Percentiles rank a stretch among this genome's conserved stretches.
Conservation (phyloP, 2,113 vertebrate species). For the Burhinus oedicnemus region DNA sequence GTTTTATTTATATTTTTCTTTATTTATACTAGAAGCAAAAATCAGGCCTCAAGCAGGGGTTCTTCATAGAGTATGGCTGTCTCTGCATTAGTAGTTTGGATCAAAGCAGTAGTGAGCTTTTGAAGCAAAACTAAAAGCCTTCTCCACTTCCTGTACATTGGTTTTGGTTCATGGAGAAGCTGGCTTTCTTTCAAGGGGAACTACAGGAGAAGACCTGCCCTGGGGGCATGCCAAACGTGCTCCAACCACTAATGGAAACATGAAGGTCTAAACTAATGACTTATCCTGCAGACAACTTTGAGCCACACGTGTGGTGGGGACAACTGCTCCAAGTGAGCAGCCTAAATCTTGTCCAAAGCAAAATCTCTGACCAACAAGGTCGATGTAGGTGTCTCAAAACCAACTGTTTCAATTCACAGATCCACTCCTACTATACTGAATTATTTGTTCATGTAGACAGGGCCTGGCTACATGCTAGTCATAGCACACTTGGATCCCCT, state of each 20-base stretch:
- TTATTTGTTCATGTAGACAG: background rate
- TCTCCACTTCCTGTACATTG: background rate
- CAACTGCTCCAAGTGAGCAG: background rate
- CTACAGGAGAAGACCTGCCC: background rate
- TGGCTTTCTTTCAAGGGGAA: background rate
- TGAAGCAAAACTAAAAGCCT: background rate
- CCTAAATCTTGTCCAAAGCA: background rate
- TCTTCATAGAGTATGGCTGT: background rate
- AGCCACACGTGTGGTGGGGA: accelerated
- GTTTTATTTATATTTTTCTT: background rate
- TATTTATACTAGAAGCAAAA: background rate
- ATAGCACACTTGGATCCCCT: background rate
- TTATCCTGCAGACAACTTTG: background rate
- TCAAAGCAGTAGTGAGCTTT: background rate
- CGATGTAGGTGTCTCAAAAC: background rate
- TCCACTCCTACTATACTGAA: background rate
- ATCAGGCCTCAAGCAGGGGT: background rate
- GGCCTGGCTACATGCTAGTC: background rate
- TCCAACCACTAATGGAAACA: background rate
- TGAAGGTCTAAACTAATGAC: background rate
- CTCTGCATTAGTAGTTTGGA: background rate
- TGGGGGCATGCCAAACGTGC: background rate
- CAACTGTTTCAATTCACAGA: background rate
- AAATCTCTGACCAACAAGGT: background rate
- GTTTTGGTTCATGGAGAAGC: background rate